A percentile compares a stretch with the other conserved stretches of the same genome.
Evolutionary conservation across 2,888 invertebrate genomes (phyloP).

Genomic region (Salpingus planirostris): DNA sequence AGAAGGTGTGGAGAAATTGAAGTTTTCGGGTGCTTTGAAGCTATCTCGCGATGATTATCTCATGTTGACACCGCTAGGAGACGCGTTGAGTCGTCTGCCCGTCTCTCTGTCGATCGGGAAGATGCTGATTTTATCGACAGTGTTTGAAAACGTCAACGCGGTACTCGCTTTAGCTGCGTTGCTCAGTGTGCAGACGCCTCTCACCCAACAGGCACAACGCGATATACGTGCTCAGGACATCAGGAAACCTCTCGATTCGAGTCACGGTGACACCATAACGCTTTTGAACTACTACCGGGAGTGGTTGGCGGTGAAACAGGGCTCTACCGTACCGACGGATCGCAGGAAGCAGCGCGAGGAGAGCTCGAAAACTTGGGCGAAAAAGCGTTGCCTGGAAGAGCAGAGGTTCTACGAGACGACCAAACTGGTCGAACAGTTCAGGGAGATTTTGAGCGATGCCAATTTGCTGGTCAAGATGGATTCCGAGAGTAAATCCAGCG

Average conservation of each 20-base stretch:
- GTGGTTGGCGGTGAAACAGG: slow-evolving; percentile 75
- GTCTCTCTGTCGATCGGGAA: slow-evolving; percentile 94
- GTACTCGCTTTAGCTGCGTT: slow-evolving; percentile 85
- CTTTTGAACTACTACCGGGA: slow-evolving; percentile 78
- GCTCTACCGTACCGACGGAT: slow-evolving; percentile 23
- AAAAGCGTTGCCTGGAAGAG: slow-evolving; percentile 84
- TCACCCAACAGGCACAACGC: slow-evolving; percentile 80
- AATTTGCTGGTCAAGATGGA: slow-evolving; percentile 31
- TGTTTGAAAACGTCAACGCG: slow-evolving; percentile 81
- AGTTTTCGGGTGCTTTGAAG: slow-evolving; percentile 73
- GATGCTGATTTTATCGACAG: slow-evolving; percentile 85
- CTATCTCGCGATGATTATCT: slow-evolving; percentile 55
- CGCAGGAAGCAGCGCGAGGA: slow-evolving; percentile 22
- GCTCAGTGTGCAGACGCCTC: slow-evolving; percentile 87
- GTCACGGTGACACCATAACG: slow-evolving; percentile 93
- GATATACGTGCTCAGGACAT: slow-evolving; percentile 76
- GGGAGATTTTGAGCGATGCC: slow-evolving; percentile 63
- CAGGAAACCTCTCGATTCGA: slow-evolving; percentile 75
- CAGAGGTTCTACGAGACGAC: slow-evolving; percentile 95
- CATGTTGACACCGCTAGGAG: slow-evolving; percentile 71
- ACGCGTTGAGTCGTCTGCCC: slow-evolving; percentile 79
- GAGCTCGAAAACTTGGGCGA: slow-evolving; percentile 73
- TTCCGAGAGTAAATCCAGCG: slow-evolving; percentile 45
- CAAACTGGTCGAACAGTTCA: slow-evolving; percentile 84
- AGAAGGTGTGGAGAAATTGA: slow-evolving; percentile 74